These are phyloP conservation scores for Bimastos eiseni DNA, from an alignment of 2,888 invertebrate genomes.

Conservation along the genomic window DNA sequence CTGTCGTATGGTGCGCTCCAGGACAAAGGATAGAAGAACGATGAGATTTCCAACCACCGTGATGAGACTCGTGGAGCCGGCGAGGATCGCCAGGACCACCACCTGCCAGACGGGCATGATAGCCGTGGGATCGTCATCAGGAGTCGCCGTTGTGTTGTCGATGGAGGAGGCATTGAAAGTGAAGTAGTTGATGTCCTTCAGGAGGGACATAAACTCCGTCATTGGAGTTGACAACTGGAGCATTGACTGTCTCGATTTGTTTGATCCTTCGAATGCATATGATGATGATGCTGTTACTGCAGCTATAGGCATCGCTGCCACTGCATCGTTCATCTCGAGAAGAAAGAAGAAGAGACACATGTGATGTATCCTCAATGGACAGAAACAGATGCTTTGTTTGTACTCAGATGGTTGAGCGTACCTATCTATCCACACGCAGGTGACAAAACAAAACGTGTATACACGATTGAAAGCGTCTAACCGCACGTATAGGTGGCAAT, in stretches of 20 bases:
- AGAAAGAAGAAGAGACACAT: not conserved
- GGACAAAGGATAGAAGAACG: slow-evolving; percentile 89
- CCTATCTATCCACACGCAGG: not conserved
- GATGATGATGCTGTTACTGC: not conserved
- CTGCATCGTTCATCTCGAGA: not conserved
- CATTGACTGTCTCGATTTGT: not conserved
- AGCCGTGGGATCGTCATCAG: not conserved
- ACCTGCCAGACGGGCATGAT: slow-evolving; percentile 78
- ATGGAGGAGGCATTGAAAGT: not conserved
- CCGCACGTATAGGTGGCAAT: not conserved
- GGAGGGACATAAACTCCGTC: not conserved
- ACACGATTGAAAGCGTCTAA: too few species aligned
- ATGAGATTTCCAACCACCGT: slow-evolving; percentile 94
- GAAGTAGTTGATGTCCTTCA: not conserved
- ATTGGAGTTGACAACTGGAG: not conserved
- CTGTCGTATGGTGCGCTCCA: slow-evolving; percentile 85
- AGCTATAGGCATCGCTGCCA: not conserved
- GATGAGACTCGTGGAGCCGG: slow-evolving; percentile 84
- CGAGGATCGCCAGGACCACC: slow-evolving; percentile 81
- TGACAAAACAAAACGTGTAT: not conserved
- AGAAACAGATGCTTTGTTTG: not conserved
- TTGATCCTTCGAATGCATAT: not conserved
- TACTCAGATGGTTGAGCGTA: not conserved
- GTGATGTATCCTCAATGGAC: too few species aligned
- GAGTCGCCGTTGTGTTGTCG: not conserved